Percentiles rank a stretch among this genome's conserved stretches.
Conservation (phyloP, 2,888 invertebrate genomes). For the Amiota communis region DNA sequence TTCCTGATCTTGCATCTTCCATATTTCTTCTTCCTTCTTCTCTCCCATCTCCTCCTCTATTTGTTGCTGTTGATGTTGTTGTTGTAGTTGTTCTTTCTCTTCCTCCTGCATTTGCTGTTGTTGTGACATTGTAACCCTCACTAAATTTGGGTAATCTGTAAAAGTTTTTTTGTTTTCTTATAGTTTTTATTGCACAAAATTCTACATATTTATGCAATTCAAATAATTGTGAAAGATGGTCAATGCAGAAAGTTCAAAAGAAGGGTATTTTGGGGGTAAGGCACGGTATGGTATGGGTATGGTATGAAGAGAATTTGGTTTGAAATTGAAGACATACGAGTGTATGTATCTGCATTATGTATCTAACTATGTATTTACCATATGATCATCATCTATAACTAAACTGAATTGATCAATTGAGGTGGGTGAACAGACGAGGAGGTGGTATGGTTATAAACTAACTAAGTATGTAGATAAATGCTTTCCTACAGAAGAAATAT, state of each 20-base stretch:
- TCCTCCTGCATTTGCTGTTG: slow-evolving; percentile 24
- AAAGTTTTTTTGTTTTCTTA: slow-evolving; percentile 55
- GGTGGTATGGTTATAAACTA: too few relatives aligned
- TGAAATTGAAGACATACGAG: neutral
- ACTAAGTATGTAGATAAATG: too few relatives aligned
- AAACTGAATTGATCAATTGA: too few relatives aligned
- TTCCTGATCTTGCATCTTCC: too few relatives aligned
- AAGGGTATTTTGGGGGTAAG: too few relatives aligned
- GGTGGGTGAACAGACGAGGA: too few relatives aligned
- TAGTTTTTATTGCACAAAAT: slow-evolving; percentile 28
- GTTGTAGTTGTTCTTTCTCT: slow-evolving; percentile 34
- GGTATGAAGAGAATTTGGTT: neutral
- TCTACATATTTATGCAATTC: slow-evolving; percentile 6
- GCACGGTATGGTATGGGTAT: too few relatives aligned
- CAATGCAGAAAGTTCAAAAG: too few relatives aligned
- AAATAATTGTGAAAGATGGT: neutral
- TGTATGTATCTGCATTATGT: neutral
- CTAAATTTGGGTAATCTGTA: slow-evolving; percentile 73
- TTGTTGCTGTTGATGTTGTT: neutral
- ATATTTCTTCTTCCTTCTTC: neutral
- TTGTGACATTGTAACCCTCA: slow-evolving; percentile 69
- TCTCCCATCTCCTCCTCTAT: neutral
- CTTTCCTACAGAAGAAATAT: too few relatives aligned
- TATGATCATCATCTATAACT: too few relatives aligned
- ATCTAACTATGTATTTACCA: too few relatives aligned